These are phyloP conservation scores for Notechis scutatus DNA, from an alignment of 2,113 vertebrate genomes.

Conservation along the genomic window DNA sequence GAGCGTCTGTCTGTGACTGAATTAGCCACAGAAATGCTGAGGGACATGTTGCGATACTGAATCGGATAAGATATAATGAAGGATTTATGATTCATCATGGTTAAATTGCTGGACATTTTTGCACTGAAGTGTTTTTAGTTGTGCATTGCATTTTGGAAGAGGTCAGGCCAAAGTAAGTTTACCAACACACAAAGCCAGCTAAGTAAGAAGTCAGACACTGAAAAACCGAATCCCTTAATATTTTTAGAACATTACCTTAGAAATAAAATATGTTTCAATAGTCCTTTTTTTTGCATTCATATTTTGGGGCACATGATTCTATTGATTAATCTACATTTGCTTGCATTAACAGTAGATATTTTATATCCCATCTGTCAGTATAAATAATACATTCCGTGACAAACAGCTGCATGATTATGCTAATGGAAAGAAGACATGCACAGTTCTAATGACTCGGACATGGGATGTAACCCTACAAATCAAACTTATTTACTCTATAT, in stretches of 20 bases:
- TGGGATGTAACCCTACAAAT: background rate
- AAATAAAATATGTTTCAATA: background rate
- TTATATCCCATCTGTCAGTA: background rate
- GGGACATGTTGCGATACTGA: background rate
- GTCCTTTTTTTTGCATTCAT: background rate
- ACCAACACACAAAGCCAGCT: background rate
- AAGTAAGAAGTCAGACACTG: background rate
- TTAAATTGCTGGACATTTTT: background rate
- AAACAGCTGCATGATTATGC: background rate
- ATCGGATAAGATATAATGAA: background rate
- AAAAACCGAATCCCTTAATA: background rate
- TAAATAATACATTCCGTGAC: background rate
- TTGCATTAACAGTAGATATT: too few species aligned
- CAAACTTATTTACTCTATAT: background rate
- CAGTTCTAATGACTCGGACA: background rate
- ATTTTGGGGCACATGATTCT: background rate
- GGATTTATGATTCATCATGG: background rate
- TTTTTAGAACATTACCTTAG: background rate
- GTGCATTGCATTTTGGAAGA: background rate
- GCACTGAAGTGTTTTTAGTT: background rate
- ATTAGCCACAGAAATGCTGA: background rate
- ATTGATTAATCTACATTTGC: background rate
- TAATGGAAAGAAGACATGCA: background rate
- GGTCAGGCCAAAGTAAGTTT: background rate
- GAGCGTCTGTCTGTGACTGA: background rate